These are phyloP conservation scores for Drosophila sturtevanti DNA, from an alignment of 1,140 invertebrate species.

Conservation along the genomic window DNA sequence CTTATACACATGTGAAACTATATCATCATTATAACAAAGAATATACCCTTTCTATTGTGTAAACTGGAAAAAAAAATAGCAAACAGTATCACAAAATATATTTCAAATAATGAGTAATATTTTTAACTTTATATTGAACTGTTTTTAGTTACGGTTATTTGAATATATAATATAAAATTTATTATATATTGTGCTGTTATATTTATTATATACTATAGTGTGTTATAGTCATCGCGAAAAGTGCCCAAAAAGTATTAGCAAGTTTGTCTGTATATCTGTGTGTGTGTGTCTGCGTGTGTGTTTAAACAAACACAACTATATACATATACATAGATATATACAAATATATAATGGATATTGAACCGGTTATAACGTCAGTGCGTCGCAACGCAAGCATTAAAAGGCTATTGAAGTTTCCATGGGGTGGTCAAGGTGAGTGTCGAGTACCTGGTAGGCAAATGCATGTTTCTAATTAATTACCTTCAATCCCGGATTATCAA, in stretches of 20 bases:
- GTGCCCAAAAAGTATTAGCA: not conserved
- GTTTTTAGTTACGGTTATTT: not conserved
- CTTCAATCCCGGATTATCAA: slow-evolving; percentile 2
- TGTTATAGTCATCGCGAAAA: slow-evolving; percentile 1
- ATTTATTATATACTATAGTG: not conserved
- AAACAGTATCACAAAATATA: no score
- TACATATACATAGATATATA: no score
- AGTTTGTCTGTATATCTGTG: not conserved
- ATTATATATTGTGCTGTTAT: not conserved
- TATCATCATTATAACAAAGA: not conserved
- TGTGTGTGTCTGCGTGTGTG: no score
- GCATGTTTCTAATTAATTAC: slow-evolving; percentile 20
- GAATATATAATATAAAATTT: not conserved
- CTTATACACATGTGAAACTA: not conserved
- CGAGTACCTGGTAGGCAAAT: slow-evolving; percentile 10
- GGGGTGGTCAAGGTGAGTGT: slow-evolving; percentile 84
- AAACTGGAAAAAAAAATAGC: not conserved
- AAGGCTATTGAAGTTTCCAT: slow-evolving; percentile 85
- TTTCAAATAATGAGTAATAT: not conserved
- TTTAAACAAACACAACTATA: not conserved
- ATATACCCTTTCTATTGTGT: not conserved
- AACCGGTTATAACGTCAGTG: slow-evolving; percentile 77
- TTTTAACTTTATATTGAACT: not conserved
- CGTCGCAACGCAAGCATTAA: slow-evolving; percentile 86
- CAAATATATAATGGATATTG: slow-evolving; percentile 49